Base-by-base conservation (phyloP, 2,113 vertebrate genomes). In the Cricetomys ansorgei region DNA sequence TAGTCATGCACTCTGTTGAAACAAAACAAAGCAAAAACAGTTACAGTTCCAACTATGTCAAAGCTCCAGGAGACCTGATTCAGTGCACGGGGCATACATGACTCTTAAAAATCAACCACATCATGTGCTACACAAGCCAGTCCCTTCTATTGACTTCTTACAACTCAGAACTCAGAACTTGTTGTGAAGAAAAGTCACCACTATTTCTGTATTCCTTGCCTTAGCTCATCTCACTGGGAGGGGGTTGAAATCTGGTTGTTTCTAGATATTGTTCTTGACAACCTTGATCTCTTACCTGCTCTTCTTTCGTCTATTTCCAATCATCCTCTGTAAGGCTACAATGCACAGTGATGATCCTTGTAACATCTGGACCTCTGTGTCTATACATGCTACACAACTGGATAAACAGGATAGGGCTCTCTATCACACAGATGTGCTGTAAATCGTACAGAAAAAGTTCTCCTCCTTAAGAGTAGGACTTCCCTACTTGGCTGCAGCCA, bases 11-110 rank as follows among this genome's bases (percentile, higher is more conserved):
- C 34, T 67, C 43, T 50, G 62, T 67, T 86, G 31, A 86, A 86
- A 86, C 45, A 69, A 69, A 86, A 25, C 10, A n/a, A 23, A 50
- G 29, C 62, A 50, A 64, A 23, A 75, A 13, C 17, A 43, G 48
- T 8, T 2, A 11, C n/a, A 12, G 37, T n/a, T 29, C 40, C 29
- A 67, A 27, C 29, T 19, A 73, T 45, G 59, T 40, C 80, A 17
- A 94, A 65, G 27, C 10, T 27, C n/a, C 16, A n/a, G 8, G 13
- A 16, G 15, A 29, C 6, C 15, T n/a, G 31, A 72, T 9, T 84
- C 40, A 40, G 19, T 53, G 23, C 50, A 50, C 0, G 0, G 2
- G 15, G 7, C 12, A 45, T 16, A 21, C 2, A 11, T 37, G 43
- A 37, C 17, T 37, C 43, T 7, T 65, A 65, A 12, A 34, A 76